Conservation (phyloP, 1,140 invertebrate species). For the Camponotus pennsylvanicus region DNA sequence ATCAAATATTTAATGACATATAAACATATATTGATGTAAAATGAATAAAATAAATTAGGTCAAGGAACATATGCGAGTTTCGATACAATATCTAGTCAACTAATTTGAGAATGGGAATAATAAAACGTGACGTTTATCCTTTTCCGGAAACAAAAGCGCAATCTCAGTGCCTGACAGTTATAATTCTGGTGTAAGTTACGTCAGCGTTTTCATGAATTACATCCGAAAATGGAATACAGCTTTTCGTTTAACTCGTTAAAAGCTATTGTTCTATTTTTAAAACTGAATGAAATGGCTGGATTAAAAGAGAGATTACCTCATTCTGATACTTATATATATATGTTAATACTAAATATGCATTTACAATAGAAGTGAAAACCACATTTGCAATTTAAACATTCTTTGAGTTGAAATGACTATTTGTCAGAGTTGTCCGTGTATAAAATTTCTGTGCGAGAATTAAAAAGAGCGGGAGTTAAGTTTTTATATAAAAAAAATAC, state of each 20-base stretch:
- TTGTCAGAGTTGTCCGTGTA: too few relatives aligned
- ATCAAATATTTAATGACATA: constrained; percentile 11
- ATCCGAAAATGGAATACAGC: constrained; percentile 44
- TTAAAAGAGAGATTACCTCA: constrained; percentile 33
- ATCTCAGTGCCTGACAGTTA: constrained; percentile 29
- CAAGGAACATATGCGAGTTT: not conserved
- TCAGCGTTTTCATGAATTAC: constrained; percentile 49
- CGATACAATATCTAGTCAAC: constrained; percentile 36
- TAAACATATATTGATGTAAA: constrained; percentile 5
- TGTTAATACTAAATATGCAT: constrained; percentile 38
- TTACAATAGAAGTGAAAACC: constrained; percentile 17
- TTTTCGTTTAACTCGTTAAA: constrained; percentile 51
- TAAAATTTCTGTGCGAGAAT: not conserved
- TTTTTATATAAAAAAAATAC: constrained; percentile 12
- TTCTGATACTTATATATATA: not conserved
- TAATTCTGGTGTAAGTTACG: constrained; percentile 56
- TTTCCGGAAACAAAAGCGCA: constrained; percentile 48
- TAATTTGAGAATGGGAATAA: constrained; percentile 52
- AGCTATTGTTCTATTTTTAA: constrained; percentile 56
- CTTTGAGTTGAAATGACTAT: not conserved
- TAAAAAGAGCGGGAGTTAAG: not conserved
- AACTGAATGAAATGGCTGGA: not conserved
- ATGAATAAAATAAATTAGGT: constrained; percentile 25
- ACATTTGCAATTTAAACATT: constrained; percentile 20
- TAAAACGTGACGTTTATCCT: constrained; percentile 51